A percentile compares a stretch with the other conserved stretches of the same genome.
These are phyloP conservation scores for Cyprinodon diabolis DNA, from an alignment of 2,797 vertebrate species.

Conservation along the genomic window DNA sequence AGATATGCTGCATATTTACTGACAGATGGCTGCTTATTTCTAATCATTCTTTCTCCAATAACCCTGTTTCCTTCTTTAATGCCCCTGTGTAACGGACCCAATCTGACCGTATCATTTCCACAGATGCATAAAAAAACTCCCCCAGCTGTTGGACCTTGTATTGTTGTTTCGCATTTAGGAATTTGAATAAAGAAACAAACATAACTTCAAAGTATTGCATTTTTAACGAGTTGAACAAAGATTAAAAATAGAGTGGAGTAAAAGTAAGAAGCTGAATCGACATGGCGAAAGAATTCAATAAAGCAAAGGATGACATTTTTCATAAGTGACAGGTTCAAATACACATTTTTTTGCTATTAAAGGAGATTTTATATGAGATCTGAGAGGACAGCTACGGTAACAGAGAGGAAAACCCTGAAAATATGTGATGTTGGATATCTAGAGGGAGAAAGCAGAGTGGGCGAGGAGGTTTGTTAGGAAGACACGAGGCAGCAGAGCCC, in stretches of 20 bases:
- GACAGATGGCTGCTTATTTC: conserved; percentile 57
- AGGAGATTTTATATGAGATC: conserved; percentile 1
- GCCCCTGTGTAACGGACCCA: conserved; percentile 33
- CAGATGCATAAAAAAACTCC: conserved; percentile 16
- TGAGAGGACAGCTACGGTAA: conserved; percentile 8
- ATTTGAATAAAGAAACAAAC: conserved; percentile 5
- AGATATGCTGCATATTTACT: conserved; percentile 32
- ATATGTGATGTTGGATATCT: conserved; percentile 2
- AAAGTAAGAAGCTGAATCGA: conserved; percentile 11
- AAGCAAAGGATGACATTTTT: conserved; percentile 6
- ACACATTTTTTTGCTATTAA: background rate
- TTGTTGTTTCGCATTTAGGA: background rate
- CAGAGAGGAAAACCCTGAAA: conserved; percentile 1
- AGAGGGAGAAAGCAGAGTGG: conserved; percentile 8
- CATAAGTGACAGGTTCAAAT: conserved; percentile 23
- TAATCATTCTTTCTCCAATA: conserved; percentile 35
- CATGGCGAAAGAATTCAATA: conserved; percentile 3
- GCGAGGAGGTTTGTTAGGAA: conserved; percentile 42
- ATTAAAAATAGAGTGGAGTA: conserved; percentile 32
- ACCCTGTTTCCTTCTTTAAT: conserved; percentile 23
- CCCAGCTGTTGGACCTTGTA: conserved; percentile 34
- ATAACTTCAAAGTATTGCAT: conserved; percentile 9
- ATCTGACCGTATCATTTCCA: conserved; percentile 34
- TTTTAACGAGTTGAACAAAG: conserved; percentile 19
- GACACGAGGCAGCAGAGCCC: conserved; percentile 44